Conservation (phyloP, 2,888 invertebrate genomes). For the Athrips mouffetella region DNA sequence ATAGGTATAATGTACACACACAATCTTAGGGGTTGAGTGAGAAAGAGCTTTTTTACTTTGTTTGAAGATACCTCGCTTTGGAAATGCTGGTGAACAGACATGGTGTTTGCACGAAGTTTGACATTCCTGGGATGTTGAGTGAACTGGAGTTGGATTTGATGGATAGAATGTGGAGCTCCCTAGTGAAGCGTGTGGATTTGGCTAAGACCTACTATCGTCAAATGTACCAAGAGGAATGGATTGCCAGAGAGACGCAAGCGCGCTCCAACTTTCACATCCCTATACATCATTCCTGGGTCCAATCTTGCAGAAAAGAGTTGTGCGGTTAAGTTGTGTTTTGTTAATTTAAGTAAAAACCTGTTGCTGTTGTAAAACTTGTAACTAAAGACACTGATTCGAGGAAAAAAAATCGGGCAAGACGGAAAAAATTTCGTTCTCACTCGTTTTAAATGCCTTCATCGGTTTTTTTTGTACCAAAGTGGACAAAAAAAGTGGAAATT, state of each 20-base stretch:
- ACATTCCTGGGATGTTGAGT: constrained; percentile 42
- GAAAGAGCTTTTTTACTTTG: background rate
- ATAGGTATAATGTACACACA: background rate
- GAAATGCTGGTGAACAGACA: constrained; percentile 43
- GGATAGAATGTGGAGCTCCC: constrained; percentile 33
- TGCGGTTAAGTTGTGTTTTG: too few species aligned
- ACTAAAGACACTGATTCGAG: background rate
- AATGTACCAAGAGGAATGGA: constrained; percentile 1
- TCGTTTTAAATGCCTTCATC: too few species aligned
- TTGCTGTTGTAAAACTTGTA: background rate
- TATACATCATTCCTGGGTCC: too few species aligned
- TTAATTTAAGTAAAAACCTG: too few species aligned
- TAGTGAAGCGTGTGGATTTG: constrained; percentile 34
- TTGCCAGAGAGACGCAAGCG: constrained; percentile 19
- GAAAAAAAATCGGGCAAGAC: too few species aligned
- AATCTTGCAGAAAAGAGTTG: too few species aligned
- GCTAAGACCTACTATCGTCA: constrained; percentile 39
- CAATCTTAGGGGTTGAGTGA: background rate
- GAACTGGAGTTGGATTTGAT: constrained; percentile 38
- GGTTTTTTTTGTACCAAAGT: too few species aligned
- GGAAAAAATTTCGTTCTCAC: too few species aligned
- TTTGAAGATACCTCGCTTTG: constrained; percentile 30
- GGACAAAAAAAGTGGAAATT: too few species aligned
- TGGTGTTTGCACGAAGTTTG: constrained; percentile 48
- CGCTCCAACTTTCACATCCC: constrained; percentile 34